Evolutionary conservation across 2,888 invertebrate species (phyloP).

Genomic region (Protonemura montana): DNA sequence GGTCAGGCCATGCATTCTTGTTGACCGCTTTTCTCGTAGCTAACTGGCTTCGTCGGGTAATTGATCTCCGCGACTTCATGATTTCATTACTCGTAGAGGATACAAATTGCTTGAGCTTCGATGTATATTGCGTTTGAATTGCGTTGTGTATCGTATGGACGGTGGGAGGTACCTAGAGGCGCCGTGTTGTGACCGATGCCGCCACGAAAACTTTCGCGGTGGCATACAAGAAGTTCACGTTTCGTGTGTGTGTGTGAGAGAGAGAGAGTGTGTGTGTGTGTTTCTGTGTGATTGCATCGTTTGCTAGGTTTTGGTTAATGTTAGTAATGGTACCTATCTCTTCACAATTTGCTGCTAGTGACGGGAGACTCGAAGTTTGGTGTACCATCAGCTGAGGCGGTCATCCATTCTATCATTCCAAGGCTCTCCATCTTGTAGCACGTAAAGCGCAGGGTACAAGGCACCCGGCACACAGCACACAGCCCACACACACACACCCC

Average conservation of each 20-base stretch:
- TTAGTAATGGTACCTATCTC: neutral
- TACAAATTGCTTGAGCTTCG: neutral
- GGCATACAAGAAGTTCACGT: neutral
- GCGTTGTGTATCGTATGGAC: neutral
- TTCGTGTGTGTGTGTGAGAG: neutral
- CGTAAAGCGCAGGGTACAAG: too few species aligned
- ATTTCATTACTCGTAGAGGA: neutral
- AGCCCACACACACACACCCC: neutral
- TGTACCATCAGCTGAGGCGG: neutral
- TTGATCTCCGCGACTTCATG: neutral
- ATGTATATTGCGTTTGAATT: neutral
- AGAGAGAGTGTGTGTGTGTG: too few species aligned
- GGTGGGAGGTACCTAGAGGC: neutral
- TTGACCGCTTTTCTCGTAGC: neutral
- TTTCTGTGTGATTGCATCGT: neutral
- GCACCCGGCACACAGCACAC: too few species aligned
- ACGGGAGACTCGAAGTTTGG: neutral
- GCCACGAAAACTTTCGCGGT: neutral
- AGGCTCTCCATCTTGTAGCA: neutral
- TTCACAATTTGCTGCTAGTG: constrained; percentile 12
- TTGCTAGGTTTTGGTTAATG: constrained; percentile 4
- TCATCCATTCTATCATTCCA: neutral
- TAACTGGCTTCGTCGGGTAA: neutral
- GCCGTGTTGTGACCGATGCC: neutral
- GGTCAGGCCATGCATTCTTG: constrained; percentile 2